phyloP scores from a whole-genome alignment of 2,113 vertebrate genomes.

The Nothocercus nigrocapillus region DNA sequence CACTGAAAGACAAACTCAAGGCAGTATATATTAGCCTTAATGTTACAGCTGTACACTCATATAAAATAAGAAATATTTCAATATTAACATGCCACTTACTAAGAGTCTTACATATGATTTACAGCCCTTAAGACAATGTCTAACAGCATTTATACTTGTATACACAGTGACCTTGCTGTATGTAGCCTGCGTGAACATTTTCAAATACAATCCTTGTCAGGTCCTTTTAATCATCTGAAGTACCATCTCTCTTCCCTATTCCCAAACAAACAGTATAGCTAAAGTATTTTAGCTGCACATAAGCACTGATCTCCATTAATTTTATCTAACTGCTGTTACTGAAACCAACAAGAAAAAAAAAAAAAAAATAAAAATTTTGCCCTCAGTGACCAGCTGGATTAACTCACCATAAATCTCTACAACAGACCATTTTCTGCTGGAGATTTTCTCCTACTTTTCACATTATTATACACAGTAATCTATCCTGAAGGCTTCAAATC shows the following conservation, averaged over 20 bases:
- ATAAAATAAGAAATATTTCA: background rate
- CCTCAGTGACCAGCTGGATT: background rate
- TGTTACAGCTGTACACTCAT: background rate
- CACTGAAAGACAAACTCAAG: background rate
- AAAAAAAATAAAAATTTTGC: background rate
- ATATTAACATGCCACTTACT: background rate
- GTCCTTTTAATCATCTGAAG: constrained; percentile 11
- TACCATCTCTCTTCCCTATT: background rate
- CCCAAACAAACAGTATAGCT: background rate
- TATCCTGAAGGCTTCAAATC: background rate
- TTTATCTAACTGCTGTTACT: background rate
- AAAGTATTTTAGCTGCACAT: background rate
- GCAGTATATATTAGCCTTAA: background rate
- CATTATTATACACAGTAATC: background rate
- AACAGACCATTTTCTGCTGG: fast-evolving
- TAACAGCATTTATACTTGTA: background rate
- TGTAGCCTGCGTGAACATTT: background rate
- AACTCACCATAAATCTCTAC: background rate
- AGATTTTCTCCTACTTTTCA: background rate
- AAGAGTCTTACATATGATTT: constrained; percentile 15
- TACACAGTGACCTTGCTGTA: background rate
- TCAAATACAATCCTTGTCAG: background rate
- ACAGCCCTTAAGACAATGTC: background rate
- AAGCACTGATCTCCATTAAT: background rate
- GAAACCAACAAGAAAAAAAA: background rate